Evolutionary conservation across 1,140 invertebrate species (phyloP).

Genomic region (Brachionus paranguensis): DNA sequence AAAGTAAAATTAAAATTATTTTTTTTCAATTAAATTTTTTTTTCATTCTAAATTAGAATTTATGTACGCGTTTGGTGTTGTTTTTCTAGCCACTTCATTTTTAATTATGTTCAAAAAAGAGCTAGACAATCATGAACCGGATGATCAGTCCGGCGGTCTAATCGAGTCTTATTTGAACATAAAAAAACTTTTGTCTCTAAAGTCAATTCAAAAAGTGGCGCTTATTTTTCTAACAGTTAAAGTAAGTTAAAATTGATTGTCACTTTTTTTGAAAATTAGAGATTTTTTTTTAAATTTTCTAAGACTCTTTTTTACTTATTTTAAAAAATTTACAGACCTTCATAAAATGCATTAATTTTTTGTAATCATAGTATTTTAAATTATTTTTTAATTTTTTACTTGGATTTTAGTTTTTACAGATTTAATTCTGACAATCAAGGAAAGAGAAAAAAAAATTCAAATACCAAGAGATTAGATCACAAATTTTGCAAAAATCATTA

Average conservation of each 20-base stretch:
- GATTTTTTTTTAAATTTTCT: too few species aligned
- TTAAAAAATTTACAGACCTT: too few species aligned
- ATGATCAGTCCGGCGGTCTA: neutral
- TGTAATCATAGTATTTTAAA: too few species aligned
- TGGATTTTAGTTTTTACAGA: too few species aligned
- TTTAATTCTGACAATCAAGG: too few species aligned
- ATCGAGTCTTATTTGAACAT: neutral
- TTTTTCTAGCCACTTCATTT: neutral
- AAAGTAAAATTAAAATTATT: neutral
- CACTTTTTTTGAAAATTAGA: too few species aligned
- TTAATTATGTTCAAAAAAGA: constrained; percentile 9
- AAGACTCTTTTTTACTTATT: too few species aligned
- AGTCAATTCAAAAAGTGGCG: neutral
- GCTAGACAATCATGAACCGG: neutral
- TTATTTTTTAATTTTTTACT: too few species aligned
- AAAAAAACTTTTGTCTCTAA: neutral
- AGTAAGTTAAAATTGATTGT: neutral
- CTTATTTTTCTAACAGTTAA: neutral
- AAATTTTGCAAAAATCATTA: too few species aligned
- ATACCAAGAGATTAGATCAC: too few species aligned
- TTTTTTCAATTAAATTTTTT: neutral
- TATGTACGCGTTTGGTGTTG: neutral
- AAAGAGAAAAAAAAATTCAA: too few species aligned
- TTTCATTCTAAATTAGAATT: neutral
- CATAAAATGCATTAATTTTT: too few species aligned